A percentile compares a stretch with the other conserved stretches of the same genome.
Conservation (phyloP, 53 echinoderm and acorn worm genomes). For the Glandiceps talaboti region DNA sequence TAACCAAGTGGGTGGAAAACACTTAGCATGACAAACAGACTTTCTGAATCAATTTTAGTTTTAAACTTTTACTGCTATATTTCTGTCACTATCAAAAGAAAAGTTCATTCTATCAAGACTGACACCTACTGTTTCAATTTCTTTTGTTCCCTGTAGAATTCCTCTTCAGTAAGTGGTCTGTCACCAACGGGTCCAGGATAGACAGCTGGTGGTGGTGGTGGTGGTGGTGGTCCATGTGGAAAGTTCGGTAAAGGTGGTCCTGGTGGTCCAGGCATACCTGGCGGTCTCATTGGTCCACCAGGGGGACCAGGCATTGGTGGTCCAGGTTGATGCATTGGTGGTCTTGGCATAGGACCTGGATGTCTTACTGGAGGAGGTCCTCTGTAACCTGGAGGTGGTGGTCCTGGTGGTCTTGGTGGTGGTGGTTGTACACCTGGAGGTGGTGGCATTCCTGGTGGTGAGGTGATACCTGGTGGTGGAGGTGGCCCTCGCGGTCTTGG, state of each 20-base stretch:
- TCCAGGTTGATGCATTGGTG: constrained; percentile 5
- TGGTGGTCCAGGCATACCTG: constrained; percentile 37
- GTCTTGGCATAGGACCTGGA: constrained; percentile 6
- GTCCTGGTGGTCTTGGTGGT: constrained; percentile 2
- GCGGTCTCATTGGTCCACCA: constrained; percentile 28
- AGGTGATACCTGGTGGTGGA: background rate
- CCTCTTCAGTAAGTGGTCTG: constrained; percentile 53
- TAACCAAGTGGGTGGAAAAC: too few relatives aligned
- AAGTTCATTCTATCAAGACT: too few relatives aligned
- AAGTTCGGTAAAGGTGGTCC: constrained; percentile 7
- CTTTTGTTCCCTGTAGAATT: constrained; percentile 52
- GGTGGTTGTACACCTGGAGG: background rate
- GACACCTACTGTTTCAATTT: constrained; percentile 23
- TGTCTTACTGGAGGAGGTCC: background rate
- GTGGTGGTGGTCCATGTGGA: constrained; percentile 4
- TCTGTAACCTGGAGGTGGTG: constrained; percentile 2
- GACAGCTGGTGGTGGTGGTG: constrained; percentile 9
- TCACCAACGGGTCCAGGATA: constrained; percentile 29
- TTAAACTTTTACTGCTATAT: too few relatives aligned
- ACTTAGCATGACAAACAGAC: too few relatives aligned
- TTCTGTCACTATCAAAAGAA: too few relatives aligned
- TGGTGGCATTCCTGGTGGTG: background rate
- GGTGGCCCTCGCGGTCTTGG: constrained; percentile 11
- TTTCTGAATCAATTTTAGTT: too few relatives aligned
- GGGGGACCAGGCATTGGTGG: constrained; percentile 7